Conservation (phyloP, 2,113 vertebrate genomes). For the Podarcis muralis region DNA sequence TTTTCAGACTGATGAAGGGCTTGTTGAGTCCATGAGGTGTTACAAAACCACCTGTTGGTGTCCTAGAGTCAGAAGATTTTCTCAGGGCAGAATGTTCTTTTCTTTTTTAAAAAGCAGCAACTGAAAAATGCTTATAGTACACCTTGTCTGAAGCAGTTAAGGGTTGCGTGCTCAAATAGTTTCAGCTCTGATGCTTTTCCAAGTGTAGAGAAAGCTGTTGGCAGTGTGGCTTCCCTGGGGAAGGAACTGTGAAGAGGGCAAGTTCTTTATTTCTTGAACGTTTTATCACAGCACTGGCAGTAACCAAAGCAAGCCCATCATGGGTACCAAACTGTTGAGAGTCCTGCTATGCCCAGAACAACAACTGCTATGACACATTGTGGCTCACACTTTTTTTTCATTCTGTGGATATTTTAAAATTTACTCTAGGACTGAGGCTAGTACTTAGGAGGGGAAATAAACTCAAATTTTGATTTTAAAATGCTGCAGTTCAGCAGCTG, state of each 20-base stretch:
- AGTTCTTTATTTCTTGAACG: not conserved
- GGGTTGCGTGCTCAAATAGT: not conserved
- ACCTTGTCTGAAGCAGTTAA: constrained; percentile 10
- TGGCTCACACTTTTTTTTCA: not conserved
- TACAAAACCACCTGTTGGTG: not conserved
- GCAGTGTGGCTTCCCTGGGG: fast-evolving
- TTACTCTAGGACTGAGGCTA: not conserved
- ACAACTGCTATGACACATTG: not conserved
- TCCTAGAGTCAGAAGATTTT: not conserved
- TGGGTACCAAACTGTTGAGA: not conserved
- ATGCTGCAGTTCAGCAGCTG: not conserved
- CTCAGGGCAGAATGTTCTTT: not conserved
- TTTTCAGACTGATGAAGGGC: not conserved
- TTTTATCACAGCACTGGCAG: not conserved
- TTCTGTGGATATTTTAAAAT: not conserved
- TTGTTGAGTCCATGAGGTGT: not conserved
- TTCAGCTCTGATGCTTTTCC: not conserved
- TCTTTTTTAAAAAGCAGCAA: not conserved
- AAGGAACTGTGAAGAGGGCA: not conserved
- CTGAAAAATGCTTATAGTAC: not conserved
- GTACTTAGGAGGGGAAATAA: not conserved
- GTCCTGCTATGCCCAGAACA: fast-evolving
- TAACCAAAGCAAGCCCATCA: fast-evolving
- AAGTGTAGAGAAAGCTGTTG: constrained; percentile 21
- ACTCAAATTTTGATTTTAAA: not conserved